Evolutionary conservation across 1,140 invertebrate genomes (phyloP), one percentile per base, ranked within the genome.

Genomic region (Microvelia longipes): DNA sequence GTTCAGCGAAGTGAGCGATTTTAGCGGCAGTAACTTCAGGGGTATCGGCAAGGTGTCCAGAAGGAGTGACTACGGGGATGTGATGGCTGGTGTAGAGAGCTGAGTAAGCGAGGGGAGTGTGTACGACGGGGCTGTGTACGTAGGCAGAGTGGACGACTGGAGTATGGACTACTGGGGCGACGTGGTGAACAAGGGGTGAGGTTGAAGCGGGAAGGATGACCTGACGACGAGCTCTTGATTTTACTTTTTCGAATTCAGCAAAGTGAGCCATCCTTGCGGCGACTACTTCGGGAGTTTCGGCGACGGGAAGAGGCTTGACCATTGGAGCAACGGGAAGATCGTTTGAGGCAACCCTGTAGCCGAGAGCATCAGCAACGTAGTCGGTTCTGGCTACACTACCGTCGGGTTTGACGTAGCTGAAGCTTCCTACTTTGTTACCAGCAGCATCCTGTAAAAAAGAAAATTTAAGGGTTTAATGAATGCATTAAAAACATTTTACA

Each of bases 401-500:
- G 30, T 83, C 76, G 74, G 84, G 83, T 68, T 82, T 82, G 66
- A 81, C 81, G 73, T 84, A 84, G 65, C 81, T 81, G 79, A 82
- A 83, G 73, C 79, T 80, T 73, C 84, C 84, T 71, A 83, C 80
- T 71, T 83, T 78, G 77, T 82, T 81, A 72, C 83, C 84, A 71
- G 80, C 78, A 50, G 78, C 81, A 74, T 84, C 83, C 77, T 77
- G 71, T 13, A 71, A 68, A 28, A 24, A 68, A 61, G 63, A 5
- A 70, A 14, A 79, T 68, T 77, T 79, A 72, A 78, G 77, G 73
- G 79, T 75, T 63, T 78, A 76, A 79, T 79, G 68, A 79, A 78
- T 26, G 75, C n/a, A n/a, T n/a, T n/a, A n/a, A n/a, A n/a, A n/a
- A n/a, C n/a, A n/a, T n/a, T n/a, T n/a, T n/a, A n/a, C n/a, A n/a